These are phyloP conservation scores for Dimorphilus gyrociliatus DNA, from an alignment of 2,888 invertebrate species.

Conservation along the genomic window DNA sequence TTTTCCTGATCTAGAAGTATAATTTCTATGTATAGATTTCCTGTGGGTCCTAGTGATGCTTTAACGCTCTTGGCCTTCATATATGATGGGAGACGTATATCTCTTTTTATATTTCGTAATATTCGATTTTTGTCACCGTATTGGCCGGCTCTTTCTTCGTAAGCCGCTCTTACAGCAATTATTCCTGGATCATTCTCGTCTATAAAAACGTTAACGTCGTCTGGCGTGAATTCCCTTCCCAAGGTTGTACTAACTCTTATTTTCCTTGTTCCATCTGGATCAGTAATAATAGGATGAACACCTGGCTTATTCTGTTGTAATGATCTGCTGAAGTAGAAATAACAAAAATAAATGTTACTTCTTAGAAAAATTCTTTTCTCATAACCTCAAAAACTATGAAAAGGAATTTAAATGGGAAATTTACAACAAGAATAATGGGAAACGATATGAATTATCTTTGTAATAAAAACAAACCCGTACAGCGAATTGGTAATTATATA, in stretches of 20 bases:
- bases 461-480: no score
- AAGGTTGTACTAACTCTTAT: slow-evolving; percentile 10
- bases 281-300: slow-evolving; percentile 11
- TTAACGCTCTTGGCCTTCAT: slow-evolving; percentile 10
- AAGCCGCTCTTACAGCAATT: slow-evolving; percentile 9
- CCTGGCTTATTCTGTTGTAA: slow-evolving; percentile 10
- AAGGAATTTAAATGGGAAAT: no score
- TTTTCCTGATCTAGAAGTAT: slow-evolving; percentile 10
- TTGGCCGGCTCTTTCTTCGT: slow-evolving; percentile 10
- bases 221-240: slow-evolving; percentile 11
- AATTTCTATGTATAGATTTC: slow-evolving; percentile 12
- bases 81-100: no score
- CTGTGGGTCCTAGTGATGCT: slow-evolving; percentile 9
- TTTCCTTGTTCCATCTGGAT: slow-evolving; percentile 8
- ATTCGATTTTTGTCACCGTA: slow-evolving; percentile 11
- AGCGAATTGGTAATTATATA: no score
- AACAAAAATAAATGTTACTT: no score
- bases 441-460: no score
- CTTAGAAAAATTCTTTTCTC: no score
- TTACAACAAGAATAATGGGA: no score
- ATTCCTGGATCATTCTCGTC: slow-evolving; percentile 7
- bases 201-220: slow-evolving; percentile 11
- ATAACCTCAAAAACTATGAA: no score
- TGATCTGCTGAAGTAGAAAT: no score
- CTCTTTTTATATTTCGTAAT: no score